phyloP scores from a whole-genome alignment of 2,113 vertebrate genomes.

The Rhabdornis inornatus region DNA sequence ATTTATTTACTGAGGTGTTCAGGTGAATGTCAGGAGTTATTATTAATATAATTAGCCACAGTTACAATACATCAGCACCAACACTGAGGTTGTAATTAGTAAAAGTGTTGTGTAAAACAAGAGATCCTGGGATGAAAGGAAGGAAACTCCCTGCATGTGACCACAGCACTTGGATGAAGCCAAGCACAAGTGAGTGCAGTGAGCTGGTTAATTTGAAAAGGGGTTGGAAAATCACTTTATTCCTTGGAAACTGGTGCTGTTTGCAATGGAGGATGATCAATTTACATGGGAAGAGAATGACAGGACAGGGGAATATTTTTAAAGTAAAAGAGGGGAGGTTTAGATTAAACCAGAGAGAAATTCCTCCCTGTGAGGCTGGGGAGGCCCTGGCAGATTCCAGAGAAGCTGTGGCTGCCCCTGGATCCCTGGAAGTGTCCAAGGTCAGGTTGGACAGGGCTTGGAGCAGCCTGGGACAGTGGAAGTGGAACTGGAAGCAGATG shows the following conservation, averaged over 20 bases:
- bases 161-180: not conserved
- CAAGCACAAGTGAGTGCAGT: not conserved
- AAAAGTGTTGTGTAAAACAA: not conserved
- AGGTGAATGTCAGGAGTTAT: not conserved
- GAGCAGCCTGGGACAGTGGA: not conserved
- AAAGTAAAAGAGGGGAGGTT: not conserved
- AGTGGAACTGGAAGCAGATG: not conserved
- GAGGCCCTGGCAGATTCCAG: not conserved
- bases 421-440: not conserved
- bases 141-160: not conserved
- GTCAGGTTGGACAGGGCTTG: not conserved
- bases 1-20: not conserved
- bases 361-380: not conserved
- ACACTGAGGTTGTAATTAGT: not conserved
- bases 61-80: not conserved
- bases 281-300: not conserved
- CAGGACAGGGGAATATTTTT: not conserved
- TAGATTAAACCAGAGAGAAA: not conserved
- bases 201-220: not conserved
- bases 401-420: not conserved
- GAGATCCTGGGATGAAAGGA: not conserved
- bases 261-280: not conserved
- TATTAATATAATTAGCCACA: not conserved
- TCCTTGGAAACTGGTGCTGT: not conserved
- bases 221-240: not conserved